Conservation (phyloP, 1,140 invertebrate species). For the Apis dorsata region DNA sequence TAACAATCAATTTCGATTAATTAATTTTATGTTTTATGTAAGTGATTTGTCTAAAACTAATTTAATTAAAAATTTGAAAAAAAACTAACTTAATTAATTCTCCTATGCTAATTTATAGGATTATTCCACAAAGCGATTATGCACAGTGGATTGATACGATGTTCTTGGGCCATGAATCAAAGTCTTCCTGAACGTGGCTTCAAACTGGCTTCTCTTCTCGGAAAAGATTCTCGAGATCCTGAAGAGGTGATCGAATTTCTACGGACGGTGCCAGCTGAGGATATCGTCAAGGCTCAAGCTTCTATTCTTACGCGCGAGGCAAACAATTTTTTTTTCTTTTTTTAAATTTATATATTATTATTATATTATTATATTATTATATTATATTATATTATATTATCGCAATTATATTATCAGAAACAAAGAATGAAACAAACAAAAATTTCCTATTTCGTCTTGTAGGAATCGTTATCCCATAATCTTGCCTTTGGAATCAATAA, state of each 20-base stretch:
- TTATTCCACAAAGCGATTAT: slow-evolving; percentile 82
- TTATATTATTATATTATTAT: too few relatives aligned
- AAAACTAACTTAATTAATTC: background rate
- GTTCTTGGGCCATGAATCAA: slow-evolving; percentile 69
- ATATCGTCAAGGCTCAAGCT: slow-evolving; percentile 43
- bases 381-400: too few relatives aligned
- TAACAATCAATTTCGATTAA: slow-evolving; percentile 4
- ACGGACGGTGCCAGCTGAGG: slow-evolving; percentile 68
- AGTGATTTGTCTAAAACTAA: background rate
- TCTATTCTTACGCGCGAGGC: background rate
- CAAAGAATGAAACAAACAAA: background rate
- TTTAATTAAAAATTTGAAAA: too few relatives aligned
- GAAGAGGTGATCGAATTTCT: slow-evolving; percentile 77
- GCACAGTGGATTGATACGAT: slow-evolving; percentile 81
- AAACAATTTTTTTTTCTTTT: background rate
- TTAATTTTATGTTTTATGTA: background rate
- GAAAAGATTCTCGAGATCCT: slow-evolving; percentile 76
- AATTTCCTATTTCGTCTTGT: background rate
- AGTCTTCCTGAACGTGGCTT: slow-evolving; percentile 70
- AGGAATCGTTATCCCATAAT: background rate
- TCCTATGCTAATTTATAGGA: slow-evolving; percentile 68
- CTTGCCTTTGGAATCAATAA: slow-evolving; percentile 17
- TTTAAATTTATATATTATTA: background rate
- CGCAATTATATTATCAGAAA: background rate
- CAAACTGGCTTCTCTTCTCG: slow-evolving; percentile 74